Conservation (phyloP, 2,113 vertebrate species). For the Pagrus major region DNA sequence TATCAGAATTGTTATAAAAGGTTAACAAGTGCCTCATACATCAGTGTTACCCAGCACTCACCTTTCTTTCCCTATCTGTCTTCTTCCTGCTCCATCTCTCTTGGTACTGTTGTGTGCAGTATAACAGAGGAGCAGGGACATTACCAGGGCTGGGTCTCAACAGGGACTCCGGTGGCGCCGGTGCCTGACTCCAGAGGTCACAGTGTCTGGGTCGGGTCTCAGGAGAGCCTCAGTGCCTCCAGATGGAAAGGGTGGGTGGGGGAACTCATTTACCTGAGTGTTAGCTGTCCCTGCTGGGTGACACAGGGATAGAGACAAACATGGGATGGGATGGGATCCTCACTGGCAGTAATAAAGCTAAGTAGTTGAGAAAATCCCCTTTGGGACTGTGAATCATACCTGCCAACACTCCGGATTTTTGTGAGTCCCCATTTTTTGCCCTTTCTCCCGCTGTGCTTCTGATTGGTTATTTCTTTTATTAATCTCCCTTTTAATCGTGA, state of each 20-base stretch:
- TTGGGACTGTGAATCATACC: background rate
- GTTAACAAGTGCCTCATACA: background rate
- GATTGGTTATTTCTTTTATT: too few relatives aligned
- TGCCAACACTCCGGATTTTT: too few relatives aligned
- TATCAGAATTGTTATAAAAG: background rate
- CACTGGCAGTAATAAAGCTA: background rate
- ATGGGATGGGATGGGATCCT: background rate
- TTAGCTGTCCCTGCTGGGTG: background rate
- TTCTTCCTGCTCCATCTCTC: background rate
- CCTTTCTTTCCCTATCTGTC: background rate
- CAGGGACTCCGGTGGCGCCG: background rate
- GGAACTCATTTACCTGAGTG: slow-evolving; percentile 8
- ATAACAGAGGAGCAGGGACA: slow-evolving; percentile 27
- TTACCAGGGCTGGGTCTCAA: background rate
- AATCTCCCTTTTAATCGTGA: too few relatives aligned
- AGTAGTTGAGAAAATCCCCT: background rate
- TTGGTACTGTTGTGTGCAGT: background rate
- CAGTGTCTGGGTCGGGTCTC: slow-evolving; percentile 8
- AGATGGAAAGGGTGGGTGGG: background rate
- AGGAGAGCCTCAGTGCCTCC: slow-evolving; percentile 10
- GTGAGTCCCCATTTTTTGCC: too few relatives aligned
- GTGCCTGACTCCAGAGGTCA: slow-evolving; percentile 20
- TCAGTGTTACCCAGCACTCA: background rate
- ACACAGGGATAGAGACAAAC: background rate
- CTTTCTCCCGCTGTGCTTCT: too few relatives aligned